phyloP scores from a whole-genome alignment of 1,140 invertebrate species.

The Atopsyche davidsoni region DNA sequence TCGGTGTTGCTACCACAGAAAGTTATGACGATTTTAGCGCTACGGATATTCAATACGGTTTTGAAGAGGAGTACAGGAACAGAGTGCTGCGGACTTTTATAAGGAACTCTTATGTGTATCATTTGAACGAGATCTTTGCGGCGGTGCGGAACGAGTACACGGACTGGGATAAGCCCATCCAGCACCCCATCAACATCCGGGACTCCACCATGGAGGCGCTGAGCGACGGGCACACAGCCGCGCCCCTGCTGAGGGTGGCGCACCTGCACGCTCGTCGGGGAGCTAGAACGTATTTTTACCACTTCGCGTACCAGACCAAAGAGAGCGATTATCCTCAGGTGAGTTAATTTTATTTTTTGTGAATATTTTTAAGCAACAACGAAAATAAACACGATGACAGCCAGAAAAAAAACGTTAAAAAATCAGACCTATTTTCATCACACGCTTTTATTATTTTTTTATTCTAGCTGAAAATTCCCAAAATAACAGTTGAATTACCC shows the following conservation, averaged over 20 bases:
- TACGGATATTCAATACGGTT: conserved; percentile 68
- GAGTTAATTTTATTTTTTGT: too few species aligned
- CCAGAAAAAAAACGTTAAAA: too few species aligned
- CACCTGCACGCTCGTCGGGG: conserved; percentile 64
- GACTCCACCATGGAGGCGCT: conserved; percentile 84
- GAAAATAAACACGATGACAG: too few species aligned
- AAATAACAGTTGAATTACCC: too few species aligned
- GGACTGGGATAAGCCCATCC: conserved; percentile 81
- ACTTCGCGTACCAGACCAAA: conserved; percentile 75
- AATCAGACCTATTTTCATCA: too few species aligned
- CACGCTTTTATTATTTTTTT: too few species aligned
- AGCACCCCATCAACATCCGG: conserved; percentile 72
- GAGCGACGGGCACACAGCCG: conserved; percentile 74
- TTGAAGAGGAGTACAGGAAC: conserved; percentile 70
- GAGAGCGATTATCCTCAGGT: conserved; percentile 70
- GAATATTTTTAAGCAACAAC: too few species aligned
- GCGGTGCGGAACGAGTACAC: conserved; percentile 90
- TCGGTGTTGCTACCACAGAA: conserved; percentile 67
- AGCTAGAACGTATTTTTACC: conserved; percentile 68
- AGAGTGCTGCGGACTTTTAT: conserved; percentile 73
- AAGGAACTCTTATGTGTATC: conserved; percentile 79
- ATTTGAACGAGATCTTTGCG: conserved; percentile 87
- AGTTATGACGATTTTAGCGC: conserved; percentile 70
- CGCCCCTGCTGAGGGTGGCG: conserved; percentile 62
- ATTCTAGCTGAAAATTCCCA: too few species aligned